phyloP scores from a whole-genome alignment of 1,140 invertebrate genomes.

The Drosophila gunungcola region DNA sequence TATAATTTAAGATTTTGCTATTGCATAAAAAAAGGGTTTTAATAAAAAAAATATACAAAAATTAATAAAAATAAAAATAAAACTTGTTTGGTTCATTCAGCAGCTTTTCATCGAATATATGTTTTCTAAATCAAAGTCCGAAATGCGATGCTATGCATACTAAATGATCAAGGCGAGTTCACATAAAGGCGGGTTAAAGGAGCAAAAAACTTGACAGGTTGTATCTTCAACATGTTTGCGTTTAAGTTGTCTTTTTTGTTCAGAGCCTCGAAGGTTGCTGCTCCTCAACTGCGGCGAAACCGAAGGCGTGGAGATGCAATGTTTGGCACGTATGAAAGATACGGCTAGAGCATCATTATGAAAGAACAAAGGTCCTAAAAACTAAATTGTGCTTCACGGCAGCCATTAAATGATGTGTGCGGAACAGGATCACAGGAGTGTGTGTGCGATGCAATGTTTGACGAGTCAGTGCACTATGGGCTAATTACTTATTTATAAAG shows the following conservation, averaged over 20 bases:
- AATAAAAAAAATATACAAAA: too few species aligned
- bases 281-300: neutral
- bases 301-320: conserved; percentile 5
- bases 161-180: conserved; percentile 28
- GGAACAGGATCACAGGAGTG: neutral
- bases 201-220: conserved; percentile 13
- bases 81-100: too few species aligned
- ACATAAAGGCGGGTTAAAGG: conserved; percentile 11
- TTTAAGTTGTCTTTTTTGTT: neutral
- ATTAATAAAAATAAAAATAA: too few species aligned
- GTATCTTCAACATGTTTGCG: neutral
- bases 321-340: conserved; percentile 13
- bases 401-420: conserved; percentile 43
- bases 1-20: too few species aligned
- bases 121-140: neutral
- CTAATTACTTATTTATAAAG: conserved; percentile 67
- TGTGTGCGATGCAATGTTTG: conserved; percentile 18
- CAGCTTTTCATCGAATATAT: neutral
- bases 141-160: conserved; percentile 9
- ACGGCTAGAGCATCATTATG: conserved; percentile 41
- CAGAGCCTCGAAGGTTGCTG: conserved; percentile 27
- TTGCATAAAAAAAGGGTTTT: too few species aligned
- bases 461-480: conserved; percentile 45
- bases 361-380: conserved; percentile 41
- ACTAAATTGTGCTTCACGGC: conserved; percentile 49